These are phyloP conservation scores for Thymelicus lineola DNA, from an alignment of 2,888 invertebrate genomes.

Conservation along the genomic window DNA sequence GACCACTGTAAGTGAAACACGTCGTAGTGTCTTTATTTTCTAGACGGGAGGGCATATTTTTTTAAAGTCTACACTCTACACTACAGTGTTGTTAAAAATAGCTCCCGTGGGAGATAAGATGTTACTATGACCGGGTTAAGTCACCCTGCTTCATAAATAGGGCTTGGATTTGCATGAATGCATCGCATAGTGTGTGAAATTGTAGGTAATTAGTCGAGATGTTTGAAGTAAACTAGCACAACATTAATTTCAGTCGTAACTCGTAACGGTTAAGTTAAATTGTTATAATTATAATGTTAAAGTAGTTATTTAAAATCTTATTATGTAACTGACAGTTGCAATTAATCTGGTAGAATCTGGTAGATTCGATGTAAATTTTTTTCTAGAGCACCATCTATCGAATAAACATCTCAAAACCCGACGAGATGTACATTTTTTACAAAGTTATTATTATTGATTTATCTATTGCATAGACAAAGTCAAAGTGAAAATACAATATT, in stretches of 20 bases:
- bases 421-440: too few species aligned
- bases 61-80: slow-evolving; percentile 54
- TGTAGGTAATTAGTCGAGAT: slow-evolving; percentile 3
- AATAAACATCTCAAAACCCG: too few species aligned
- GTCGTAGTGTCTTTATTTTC: slow-evolving; percentile 38
- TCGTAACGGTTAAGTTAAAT: too few species aligned
- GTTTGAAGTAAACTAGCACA: slow-evolving; percentile 2
- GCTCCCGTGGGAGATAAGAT: slow-evolving; percentile 74
- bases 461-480: too few species aligned
- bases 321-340: too few species aligned
- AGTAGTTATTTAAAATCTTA: too few species aligned
- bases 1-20: slow-evolving; percentile 2
- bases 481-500: too few species aligned
- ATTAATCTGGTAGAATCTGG: too few species aligned
- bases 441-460: too few species aligned
- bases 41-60: slow-evolving; percentile 68
- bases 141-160: slow-evolving; percentile 67
- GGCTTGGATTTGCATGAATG: slow-evolving; percentile 55
- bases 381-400: too few species aligned
- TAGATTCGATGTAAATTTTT: too few species aligned
- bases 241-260: neutral
- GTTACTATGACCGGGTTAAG: slow-evolving; percentile 81
- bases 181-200: slow-evolving; percentile 43
- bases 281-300: too few species aligned
- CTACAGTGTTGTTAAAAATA: slow-evolving; percentile 76